These are phyloP conservation scores for Neoarius graeffei DNA, from an alignment of 2,113 vertebrate genomes.

Conservation along the genomic window DNA sequence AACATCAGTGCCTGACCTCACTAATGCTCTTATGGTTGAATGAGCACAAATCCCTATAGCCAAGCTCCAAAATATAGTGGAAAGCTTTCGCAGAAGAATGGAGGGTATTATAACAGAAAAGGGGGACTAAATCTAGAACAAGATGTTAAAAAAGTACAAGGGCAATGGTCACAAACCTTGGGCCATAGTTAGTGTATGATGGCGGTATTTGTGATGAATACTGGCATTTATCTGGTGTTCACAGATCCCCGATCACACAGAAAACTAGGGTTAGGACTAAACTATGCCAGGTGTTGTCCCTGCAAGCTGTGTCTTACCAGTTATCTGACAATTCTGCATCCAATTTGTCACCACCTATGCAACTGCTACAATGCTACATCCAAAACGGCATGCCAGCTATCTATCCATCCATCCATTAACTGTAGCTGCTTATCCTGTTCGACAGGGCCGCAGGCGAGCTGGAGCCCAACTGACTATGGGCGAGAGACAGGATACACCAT, in stretches of 20 bases:
- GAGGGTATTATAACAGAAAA: background rate
- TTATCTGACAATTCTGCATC: background rate
- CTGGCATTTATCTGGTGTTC: background rate
- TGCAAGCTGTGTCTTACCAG: background rate
- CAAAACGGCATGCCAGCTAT: background rate
- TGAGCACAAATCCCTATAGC: background rate
- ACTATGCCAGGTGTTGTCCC: background rate
- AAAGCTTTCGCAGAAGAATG: background rate
- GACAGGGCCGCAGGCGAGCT: no score
- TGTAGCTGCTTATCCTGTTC: no score
- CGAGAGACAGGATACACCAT: no score
- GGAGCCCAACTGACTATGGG: no score
- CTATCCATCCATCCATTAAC: no score
- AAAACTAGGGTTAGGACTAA: background rate
- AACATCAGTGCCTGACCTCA: background rate
- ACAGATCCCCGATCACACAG: background rate
- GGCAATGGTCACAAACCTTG: background rate
- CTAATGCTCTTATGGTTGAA: background rate
- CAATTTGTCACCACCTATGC: background rate
- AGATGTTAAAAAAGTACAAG: background rate
- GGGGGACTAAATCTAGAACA: background rate
- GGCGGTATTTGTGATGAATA: background rate
- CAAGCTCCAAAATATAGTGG: background rate
- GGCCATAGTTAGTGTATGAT: background rate
- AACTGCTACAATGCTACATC: no score